A percentile compares a stretch with the other conserved stretches of the same genome.
Evolutionary conservation across 2,888 invertebrate genomes (phyloP).

Genomic region (Pharmacophagus antenor): DNA sequence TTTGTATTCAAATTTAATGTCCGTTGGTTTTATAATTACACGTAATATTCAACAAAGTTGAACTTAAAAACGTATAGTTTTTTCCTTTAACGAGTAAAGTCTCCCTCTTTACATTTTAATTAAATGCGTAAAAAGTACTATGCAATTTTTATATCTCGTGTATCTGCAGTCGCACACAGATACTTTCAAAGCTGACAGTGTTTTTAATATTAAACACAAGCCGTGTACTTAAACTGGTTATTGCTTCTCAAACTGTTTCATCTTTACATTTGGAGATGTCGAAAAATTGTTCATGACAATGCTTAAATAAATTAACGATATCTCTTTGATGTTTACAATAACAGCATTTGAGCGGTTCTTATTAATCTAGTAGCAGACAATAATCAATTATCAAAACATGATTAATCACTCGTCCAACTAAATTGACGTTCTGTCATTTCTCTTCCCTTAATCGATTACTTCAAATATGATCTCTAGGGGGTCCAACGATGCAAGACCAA

Average conservation of each 20-base stretch:
- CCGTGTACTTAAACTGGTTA: not conserved
- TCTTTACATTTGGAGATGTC: not conserved
- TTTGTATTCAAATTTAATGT: slow-evolving; percentile 8
- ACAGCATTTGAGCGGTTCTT: slow-evolving; percentile 42
- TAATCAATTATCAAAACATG: slow-evolving; percentile 78
- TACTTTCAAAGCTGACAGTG: not conserved
- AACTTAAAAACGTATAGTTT: slow-evolving; percentile 35
- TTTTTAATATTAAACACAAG: not conserved
- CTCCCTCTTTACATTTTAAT: slow-evolving; percentile 25
- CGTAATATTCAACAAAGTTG: slow-evolving; percentile 8
- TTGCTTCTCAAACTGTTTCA: not conserved
- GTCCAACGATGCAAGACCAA: slow-evolving; percentile 56
- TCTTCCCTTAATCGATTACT: slow-evolving; percentile 78
- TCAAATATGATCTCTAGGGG: slow-evolving; percentile 75
- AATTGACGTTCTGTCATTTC: slow-evolving; percentile 78
- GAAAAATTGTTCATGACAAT: not conserved
- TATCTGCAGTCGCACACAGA: slow-evolving; percentile 18
- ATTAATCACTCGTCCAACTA: slow-evolving; percentile 71
- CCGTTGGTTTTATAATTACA: not conserved
- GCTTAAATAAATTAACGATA: slow-evolving; percentile 15
- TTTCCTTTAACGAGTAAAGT: slow-evolving; percentile 29
- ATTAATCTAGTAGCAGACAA: slow-evolving; percentile 74
- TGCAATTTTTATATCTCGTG: slow-evolving; percentile 17
- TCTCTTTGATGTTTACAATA: slow-evolving; percentile 7
- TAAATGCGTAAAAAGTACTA: slow-evolving; percentile 15